Percentiles rank a stretch among this genome's conserved stretches.
Conservation (phyloP, 2,888 invertebrate genomes). For the Orthonevra nobilis region DNA sequence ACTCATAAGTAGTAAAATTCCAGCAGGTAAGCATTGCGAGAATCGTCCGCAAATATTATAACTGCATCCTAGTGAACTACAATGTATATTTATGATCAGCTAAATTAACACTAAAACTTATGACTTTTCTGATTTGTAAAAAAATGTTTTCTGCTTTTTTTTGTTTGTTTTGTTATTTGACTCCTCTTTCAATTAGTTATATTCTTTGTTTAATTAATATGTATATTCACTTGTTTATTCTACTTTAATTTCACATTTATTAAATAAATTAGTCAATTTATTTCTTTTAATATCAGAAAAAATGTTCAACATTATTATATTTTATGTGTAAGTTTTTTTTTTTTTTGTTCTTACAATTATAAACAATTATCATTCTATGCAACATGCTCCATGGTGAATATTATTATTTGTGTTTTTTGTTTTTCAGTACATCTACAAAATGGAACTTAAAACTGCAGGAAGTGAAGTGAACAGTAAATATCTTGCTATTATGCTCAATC, state of each 20-base stretch:
- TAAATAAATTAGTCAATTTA: conserved; percentile 70
- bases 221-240: conserved; percentile 58
- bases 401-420: conserved; percentile 33
- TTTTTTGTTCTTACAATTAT: conserved; percentile 44
- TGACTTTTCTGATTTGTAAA: no score
- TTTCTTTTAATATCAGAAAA: conserved; percentile 74
- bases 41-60: no score
- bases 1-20: no score
- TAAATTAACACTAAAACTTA: conserved; percentile 61
- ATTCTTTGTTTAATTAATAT: conserved; percentile 66
- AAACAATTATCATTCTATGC: conserved; percentile 64
- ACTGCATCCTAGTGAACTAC: no score
- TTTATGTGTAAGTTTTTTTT: conserved; percentile 59
- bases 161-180: conserved; percentile 31
- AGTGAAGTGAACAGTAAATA: conserved; percentile 39
- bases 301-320: conserved; percentile 73
- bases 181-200: conserved; percentile 53
- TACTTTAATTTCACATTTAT: conserved; percentile 67
- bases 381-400: conserved; percentile 59
- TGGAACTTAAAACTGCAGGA: conserved; percentile 42
- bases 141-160: conserved; percentile 24
- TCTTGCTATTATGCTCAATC: conserved; percentile 30
- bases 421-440: conserved; percentile 34
- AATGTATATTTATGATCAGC: no score
- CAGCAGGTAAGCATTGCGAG: no score